Conservation (phyloP, 2,113 vertebrate genomes). For the Mohoua ochrocephala region DNA sequence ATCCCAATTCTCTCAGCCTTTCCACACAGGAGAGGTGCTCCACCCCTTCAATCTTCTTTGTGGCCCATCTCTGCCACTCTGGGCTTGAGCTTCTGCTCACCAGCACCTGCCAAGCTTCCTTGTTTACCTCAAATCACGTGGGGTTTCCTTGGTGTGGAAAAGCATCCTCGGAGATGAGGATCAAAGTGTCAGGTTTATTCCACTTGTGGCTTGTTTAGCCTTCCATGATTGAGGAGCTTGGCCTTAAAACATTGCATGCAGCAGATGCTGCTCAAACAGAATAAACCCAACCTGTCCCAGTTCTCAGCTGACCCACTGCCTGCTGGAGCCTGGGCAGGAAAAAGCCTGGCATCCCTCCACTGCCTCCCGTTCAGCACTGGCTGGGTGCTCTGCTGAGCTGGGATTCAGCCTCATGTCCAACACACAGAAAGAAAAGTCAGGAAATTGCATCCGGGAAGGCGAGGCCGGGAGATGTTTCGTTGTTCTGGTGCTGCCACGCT, state of each 20-base stretch:
- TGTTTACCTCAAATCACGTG: accelerated
- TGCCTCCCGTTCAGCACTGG: accelerated
- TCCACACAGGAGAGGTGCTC: background rate
- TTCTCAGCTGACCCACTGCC: background rate
- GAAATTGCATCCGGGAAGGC: background rate
- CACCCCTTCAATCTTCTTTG: background rate
- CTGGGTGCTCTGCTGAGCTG: background rate
- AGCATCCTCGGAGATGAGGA: background rate
- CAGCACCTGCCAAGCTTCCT: background rate
- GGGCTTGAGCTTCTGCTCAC: background rate
- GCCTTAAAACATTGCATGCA: background rate
- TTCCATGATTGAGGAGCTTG: background rate
- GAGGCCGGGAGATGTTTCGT: background rate
- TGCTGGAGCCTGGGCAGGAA: background rate
- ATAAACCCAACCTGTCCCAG: background rate
- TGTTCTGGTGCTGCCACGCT: background rate
- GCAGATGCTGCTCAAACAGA: background rate
- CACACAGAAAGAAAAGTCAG: background rate
- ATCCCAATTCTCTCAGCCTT: background rate
- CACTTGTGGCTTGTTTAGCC: background rate
- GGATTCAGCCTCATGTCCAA: background rate
- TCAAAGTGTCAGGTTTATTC: background rate
- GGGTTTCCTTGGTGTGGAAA: background rate
- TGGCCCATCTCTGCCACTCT: background rate
- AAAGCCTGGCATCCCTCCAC: background rate